These are phyloP conservation scores for Euleptes europaea DNA, from an alignment of 2,113 vertebrate species.

Conservation along the genomic window DNA sequence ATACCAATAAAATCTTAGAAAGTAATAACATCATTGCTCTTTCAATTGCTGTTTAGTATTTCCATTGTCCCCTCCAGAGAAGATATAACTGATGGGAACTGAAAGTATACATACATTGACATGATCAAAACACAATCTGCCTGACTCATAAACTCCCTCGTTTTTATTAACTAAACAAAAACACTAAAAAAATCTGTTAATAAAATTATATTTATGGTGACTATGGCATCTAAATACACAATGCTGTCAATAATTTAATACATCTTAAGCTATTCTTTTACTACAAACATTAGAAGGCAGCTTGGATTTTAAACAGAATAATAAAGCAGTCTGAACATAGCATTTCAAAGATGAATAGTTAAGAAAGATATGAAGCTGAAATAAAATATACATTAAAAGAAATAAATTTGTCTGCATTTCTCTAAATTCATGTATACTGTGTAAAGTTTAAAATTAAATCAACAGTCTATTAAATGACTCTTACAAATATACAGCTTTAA, in stretches of 20 bases:
- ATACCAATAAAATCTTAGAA: background rate
- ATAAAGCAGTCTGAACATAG: conserved; percentile 56
- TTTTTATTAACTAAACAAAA: conserved; percentile 54
- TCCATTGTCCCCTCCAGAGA: background rate
- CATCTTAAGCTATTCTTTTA: conserved; percentile 51
- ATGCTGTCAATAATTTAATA: conserved; percentile 72
- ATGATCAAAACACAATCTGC: background rate
- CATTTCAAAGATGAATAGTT: conserved; percentile 53
- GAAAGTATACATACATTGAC: background rate
- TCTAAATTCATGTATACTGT: conserved; percentile 35
- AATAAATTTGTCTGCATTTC: conserved; percentile 41
- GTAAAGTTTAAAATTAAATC: conserved; percentile 60
- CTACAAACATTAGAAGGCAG: conserved; percentile 60
- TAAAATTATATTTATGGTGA: conserved; percentile 38
- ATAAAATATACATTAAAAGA: conserved; percentile 56
- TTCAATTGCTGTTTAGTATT: background rate
- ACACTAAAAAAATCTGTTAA: conserved; percentile 17
- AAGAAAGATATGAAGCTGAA: conserved; percentile 54
- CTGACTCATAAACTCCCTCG: conserved; percentile 25
- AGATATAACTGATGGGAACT: background rate
- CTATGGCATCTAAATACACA: conserved; percentile 52
- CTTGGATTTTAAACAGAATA: conserved; percentile 62
- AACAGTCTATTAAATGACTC: conserved; percentile 50
- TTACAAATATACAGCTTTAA: conserved; percentile 59
- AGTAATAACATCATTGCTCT: background rate